Evolutionary conservation across 2,888 invertebrate genomes (phyloP).

Genomic region (Drosophila anceps): DNA sequence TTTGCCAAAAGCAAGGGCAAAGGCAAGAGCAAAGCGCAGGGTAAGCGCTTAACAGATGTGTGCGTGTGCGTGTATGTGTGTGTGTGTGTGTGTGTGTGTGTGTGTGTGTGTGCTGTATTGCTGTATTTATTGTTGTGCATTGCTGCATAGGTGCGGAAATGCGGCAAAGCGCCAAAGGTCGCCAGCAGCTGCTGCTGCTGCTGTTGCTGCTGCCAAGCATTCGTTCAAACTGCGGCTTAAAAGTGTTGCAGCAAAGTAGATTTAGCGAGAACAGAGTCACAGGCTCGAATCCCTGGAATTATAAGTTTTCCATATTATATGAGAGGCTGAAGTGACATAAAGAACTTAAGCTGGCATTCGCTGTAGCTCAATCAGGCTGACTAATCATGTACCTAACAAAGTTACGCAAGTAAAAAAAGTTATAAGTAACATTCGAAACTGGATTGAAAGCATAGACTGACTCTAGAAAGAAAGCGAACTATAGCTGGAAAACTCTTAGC

Average conservation of each 20-base stretch:
- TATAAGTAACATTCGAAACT: no score
- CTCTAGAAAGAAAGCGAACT: no score
- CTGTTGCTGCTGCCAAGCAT: conserved; percentile 10
- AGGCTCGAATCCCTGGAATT: neutral
- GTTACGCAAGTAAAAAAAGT: no score
- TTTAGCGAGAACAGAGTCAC: conserved; percentile 4
- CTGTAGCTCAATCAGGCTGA: no score
- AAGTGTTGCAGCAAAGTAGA: conserved; percentile 2
- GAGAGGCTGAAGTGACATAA: no score
- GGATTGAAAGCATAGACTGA: no score
- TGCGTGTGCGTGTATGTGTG: neutral
- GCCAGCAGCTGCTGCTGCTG: neutral
- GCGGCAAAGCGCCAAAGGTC: conserved; percentile 25
- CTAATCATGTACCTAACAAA: no score
- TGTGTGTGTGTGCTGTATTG: neutral
- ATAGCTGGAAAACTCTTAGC: no score
- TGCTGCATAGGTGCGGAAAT: conserved; percentile 31
- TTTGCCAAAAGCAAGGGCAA: conserved; percentile 35
- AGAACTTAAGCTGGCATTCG: no score
- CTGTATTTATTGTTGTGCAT: conserved; percentile 17
- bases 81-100: neutral
- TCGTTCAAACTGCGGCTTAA: neutral
- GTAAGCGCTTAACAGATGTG: conserved; percentile 3
- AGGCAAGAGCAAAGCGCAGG: neutral
- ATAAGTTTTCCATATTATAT: neutral